Percentiles rank a stretch among this genome's conserved stretches.
Evolutionary conservation across 2,113 vertebrate genomes (phyloP).

Genomic region (Labeo catla): DNA sequence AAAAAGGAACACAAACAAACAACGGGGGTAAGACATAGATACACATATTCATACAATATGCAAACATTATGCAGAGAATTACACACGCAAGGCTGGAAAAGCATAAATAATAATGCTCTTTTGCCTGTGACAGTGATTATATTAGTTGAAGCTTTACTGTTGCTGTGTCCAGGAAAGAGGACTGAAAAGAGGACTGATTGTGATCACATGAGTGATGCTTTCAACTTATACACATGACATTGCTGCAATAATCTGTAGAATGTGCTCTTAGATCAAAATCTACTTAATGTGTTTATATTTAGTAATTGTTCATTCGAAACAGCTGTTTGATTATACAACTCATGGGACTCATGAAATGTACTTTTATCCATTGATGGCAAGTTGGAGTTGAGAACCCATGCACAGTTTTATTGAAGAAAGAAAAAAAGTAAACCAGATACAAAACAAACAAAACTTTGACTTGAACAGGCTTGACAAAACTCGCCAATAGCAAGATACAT

Average conservation of each 20-base stretch:
- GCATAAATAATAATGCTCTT: constrained; percentile 72
- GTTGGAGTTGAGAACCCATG: too few relatives aligned
- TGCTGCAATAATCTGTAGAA: neutral
- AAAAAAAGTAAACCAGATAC: too few relatives aligned
- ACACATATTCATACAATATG: constrained; percentile 46
- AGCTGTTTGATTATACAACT: neutral
- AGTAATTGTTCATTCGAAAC: neutral
- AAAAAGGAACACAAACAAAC: constrained; percentile 71
- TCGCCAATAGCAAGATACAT: too few relatives aligned
- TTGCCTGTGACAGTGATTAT: constrained; percentile 72
- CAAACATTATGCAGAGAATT: constrained; percentile 44
- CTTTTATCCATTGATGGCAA: too few relatives aligned
- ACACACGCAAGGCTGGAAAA: constrained; percentile 51
- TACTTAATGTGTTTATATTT: neutral
- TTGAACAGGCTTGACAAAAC: too few relatives aligned
- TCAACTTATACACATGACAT: neutral
- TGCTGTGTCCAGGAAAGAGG: neutral
- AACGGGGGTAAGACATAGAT: constrained; percentile 52
- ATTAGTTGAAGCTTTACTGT: constrained; percentile 67
- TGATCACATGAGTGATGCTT: neutral
- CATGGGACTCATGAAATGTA: neutral
- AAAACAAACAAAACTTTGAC: too few relatives aligned
- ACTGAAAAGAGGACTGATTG: neutral
- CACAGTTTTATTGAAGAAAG: too few relatives aligned
- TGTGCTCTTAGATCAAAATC: neutral